Conservation (phyloP, 2,888 invertebrate genomes). For the Entomobrya proxima region DNA sequence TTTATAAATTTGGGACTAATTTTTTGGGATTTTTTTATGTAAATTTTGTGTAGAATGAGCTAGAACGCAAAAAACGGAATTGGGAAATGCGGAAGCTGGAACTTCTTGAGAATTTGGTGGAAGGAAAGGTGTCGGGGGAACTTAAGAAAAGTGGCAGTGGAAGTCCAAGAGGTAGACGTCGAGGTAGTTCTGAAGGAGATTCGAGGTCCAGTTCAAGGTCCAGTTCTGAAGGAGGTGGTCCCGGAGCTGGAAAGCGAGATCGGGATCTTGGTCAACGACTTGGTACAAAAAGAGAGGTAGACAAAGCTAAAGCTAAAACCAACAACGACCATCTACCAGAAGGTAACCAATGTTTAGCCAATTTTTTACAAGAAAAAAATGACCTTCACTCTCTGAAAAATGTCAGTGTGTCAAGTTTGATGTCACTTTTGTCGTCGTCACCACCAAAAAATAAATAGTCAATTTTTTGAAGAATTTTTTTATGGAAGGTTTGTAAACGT, state of each 20-base stretch:
- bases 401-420: no score
- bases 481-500: background rate
- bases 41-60: conserved; percentile 58
- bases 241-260: background rate
- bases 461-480: background rate
- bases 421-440: background rate
- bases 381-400: no score
- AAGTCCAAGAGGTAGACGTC: no score
- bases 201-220: no score
- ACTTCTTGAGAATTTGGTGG: background rate
- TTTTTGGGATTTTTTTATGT: background rate
- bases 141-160: conserved; percentile 40
- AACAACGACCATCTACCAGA: conserved; percentile 31
- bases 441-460: background rate
- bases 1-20: background rate
- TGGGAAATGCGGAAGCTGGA: conserved; percentile 61
- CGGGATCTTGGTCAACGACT: no score
- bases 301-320: conserved; percentile 66
- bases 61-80: conserved; percentile 68
- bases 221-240: no score
- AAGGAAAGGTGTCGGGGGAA: background rate
- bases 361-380: no score
- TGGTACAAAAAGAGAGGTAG: conserved; percentile 67
- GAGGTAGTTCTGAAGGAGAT: no score
- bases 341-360: conserved; percentile 51